These are phyloP conservation scores for Apantesis nais DNA, from an alignment of 2,888 invertebrate genomes.

Conservation along the genomic window DNA sequence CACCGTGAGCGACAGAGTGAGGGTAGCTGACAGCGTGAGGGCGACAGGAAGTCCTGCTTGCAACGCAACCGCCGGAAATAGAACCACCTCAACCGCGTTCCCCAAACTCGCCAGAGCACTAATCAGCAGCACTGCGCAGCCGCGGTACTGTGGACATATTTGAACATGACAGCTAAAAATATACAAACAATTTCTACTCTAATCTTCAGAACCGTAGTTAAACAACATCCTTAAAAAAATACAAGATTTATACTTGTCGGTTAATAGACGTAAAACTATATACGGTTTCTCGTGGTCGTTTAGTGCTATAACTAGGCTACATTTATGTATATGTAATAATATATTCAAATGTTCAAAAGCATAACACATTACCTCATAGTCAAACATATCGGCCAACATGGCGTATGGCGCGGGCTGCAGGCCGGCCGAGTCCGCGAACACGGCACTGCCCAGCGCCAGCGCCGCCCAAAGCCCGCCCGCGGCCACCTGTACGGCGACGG, in stretches of 20 bases:
- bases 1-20: slow-evolving; percentile 53
- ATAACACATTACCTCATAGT: slow-evolving; percentile 59
- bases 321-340: no score
- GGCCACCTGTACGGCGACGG: slow-evolving; percentile 24
- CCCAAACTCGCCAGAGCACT: slow-evolving; percentile 56
- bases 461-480: slow-evolving; percentile 42
- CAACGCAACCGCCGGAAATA: slow-evolving; percentile 57
- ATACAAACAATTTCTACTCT: neutral
- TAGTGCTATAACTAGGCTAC: no score
- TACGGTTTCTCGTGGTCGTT: no score
- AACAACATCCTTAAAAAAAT: neutral
- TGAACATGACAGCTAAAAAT: neutral
- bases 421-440: slow-evolving; percentile 67
- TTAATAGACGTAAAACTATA: no score
- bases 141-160: slow-evolving; percentile 59
- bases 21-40: slow-evolving; percentile 55
- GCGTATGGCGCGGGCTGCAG: slow-evolving; percentile 74
- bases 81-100: slow-evolving; percentile 60
- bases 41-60: slow-evolving; percentile 27
- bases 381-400: slow-evolving; percentile 70
- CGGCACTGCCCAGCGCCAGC: slow-evolving; percentile 59
- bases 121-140: slow-evolving; percentile 63
- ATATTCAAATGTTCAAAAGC: neutral
- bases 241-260: neutral
- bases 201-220: neutral